A percentile compares a stretch with the other conserved stretches of the same genome.
phyloP scores from a whole-genome alignment of 2,888 invertebrate genomes.

The Metalampra italica region DNA sequence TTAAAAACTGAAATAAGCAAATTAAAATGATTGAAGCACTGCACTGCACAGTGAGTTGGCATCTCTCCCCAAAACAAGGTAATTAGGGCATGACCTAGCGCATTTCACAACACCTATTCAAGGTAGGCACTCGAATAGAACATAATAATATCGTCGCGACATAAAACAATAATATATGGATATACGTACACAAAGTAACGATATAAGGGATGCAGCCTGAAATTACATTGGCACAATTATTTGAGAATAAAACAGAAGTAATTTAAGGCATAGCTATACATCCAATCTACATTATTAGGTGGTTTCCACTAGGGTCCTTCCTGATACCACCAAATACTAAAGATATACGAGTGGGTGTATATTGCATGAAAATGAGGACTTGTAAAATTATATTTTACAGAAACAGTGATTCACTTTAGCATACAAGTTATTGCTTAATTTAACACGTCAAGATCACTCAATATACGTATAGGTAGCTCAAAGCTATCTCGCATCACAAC shows the following conservation, averaged over 20 bases:
- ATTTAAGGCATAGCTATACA: too few relatives aligned
- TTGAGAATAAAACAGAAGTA: too few relatives aligned
- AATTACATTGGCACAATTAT: too few relatives aligned
- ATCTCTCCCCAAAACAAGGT: constrained; percentile 14
- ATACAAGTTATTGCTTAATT: constrained; percentile 26
- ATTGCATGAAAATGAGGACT: background rate
- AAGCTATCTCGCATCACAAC: constrained; percentile 28
- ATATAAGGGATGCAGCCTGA: too few relatives aligned
- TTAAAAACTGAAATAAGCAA: background rate
- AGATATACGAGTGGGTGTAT: background rate
- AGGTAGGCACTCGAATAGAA: constrained; percentile 25
- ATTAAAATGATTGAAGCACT: background rate
- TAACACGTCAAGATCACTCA: constrained; percentile 48
- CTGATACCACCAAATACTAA: background rate
- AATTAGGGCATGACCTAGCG: constrained; percentile 22
- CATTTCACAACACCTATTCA: constrained; percentile 19
- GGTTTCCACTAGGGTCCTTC: background rate
- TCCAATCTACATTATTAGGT: background rate
- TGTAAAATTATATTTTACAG: constrained; percentile 43
- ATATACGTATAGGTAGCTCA: constrained; percentile 20
- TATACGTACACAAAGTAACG: too few relatives aligned
- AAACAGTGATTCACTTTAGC: background rate
- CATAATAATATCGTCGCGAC: background rate
- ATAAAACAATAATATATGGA: constrained; percentile 6
- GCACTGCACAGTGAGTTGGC: constrained; percentile 14